Conservation (phyloP, 92 coral and sea anemone species). For the Palythoa caribaeorum region DNA sequence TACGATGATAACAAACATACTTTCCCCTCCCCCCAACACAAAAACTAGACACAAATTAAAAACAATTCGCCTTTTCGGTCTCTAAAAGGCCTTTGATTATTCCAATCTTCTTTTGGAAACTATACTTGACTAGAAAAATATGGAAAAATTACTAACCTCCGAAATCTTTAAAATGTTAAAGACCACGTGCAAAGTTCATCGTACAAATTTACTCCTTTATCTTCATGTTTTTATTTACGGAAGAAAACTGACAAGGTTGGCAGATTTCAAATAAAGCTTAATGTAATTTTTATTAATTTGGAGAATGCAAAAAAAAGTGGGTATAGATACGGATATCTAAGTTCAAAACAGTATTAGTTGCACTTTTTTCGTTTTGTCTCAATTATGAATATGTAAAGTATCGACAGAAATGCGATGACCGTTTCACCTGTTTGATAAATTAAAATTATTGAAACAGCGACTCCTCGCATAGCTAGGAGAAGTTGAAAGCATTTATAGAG, state of each 20-base stretch:
- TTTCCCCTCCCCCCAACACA: conserved; percentile 15
- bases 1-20: conserved; percentile 8
- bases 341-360: neutral
- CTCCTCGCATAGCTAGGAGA: conserved; percentile 1
- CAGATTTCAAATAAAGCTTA: neutral
- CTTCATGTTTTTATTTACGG: neutral
- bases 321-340: neutral
- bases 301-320: neutral
- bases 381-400: neutral
- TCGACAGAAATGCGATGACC: neutral
- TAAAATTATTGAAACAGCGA: conserved; percentile 7
- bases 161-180: neutral
- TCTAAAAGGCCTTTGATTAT: neutral
- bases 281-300: neutral
- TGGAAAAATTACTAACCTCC: neutral
- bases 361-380: neutral
- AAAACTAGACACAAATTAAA: neutral
- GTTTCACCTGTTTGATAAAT: conserved; percentile 22
- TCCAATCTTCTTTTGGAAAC: neutral
- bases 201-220: neutral
- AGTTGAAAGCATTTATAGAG: neutral
- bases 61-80: neutral
- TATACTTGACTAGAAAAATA: neutral
- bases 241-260: conserved; percentile 12
- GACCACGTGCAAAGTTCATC: neutral